phyloP scores from a whole-genome alignment of 2,888 invertebrate genomes.

The Diloba caeruleocephala region DNA sequence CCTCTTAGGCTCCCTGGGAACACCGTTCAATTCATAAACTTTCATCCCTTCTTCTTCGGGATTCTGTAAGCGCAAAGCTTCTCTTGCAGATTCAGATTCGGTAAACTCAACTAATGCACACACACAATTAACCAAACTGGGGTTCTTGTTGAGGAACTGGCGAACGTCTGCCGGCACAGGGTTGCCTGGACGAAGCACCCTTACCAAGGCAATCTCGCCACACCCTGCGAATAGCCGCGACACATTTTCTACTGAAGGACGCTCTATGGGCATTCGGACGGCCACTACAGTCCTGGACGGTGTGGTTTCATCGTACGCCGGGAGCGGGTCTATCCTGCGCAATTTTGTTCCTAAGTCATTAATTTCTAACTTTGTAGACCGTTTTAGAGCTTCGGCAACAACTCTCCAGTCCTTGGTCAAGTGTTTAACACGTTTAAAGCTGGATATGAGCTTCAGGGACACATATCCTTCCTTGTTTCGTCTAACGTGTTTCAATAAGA shows the following conservation, averaged over 20 bases:
- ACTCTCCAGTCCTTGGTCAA: slow-evolving; percentile 98
- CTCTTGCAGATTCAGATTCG: slow-evolving; percentile 95
- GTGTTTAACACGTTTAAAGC: slow-evolving; percentile 98
- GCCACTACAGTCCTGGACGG: slow-evolving; percentile 97
- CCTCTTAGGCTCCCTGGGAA: slow-evolving; percentile 93
- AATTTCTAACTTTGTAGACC: slow-evolving; percentile 94
- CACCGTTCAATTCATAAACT: slow-evolving; percentile 93
- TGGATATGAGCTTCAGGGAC: slow-evolving; percentile 97
- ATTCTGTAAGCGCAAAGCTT: slow-evolving; percentile 92
- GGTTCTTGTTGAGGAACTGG: slow-evolving; percentile 96
- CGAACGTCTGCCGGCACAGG: slow-evolving; percentile 97
- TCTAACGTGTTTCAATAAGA: slow-evolving; percentile 97
- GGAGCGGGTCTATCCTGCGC: slow-evolving; percentile 94
- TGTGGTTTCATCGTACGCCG: slow-evolving; percentile 97
- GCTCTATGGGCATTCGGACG: slow-evolving; percentile 95
- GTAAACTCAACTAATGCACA: slow-evolving; percentile 98
- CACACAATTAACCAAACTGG: slow-evolving; percentile 95
- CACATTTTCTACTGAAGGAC: slow-evolving; percentile 96
- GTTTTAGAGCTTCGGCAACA: slow-evolving; percentile 95
- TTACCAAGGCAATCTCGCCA: slow-evolving; percentile 96
- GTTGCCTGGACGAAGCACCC: slow-evolving; percentile 96
- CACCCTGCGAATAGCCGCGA: slow-evolving; percentile 96
- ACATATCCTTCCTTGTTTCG: slow-evolving; percentile 99
- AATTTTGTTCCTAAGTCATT: slow-evolving; percentile 97
- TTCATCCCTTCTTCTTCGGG: slow-evolving; percentile 90